A percentile compares a stretch with the other conserved stretches of the same genome.
These are phyloP conservation scores for Neomonachus schauinslandi DNA, from an alignment of 2,113 vertebrate species.

Conservation along the genomic window DNA sequence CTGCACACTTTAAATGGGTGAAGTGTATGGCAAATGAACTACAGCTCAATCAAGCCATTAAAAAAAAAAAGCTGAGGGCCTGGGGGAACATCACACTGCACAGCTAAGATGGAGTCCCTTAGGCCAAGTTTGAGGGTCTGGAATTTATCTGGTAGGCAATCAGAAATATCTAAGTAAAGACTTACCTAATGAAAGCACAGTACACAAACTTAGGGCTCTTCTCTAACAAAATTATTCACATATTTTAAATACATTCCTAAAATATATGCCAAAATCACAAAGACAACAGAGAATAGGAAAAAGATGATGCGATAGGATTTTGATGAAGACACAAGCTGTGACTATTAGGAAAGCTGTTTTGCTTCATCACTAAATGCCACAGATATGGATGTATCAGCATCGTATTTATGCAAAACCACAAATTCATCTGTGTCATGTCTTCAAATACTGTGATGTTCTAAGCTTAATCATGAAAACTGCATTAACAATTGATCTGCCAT, in stretches of 20 bases:
- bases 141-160: background rate
- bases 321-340: constrained; percentile 76
- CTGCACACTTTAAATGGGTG: background rate
- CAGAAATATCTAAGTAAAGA: background rate
- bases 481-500: constrained; percentile 50
- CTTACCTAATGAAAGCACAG: background rate
- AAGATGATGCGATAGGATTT: constrained; percentile 52
- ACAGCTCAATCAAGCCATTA: background rate
- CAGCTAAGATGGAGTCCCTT: background rate
- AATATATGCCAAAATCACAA: constrained; percentile 59
- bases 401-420: constrained; percentile 49
- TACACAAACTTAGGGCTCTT: constrained; percentile 10
- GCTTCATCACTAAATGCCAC: constrained; percentile 60
- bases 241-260: constrained; percentile 58
- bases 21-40: background rate
- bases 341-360: constrained; percentile 63
- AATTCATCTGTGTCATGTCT: constrained; percentile 56
- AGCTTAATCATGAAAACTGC: constrained; percentile 43
- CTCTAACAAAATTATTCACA: constrained; percentile 38
- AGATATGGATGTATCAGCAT: constrained; percentile 66
- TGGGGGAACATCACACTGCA: background rate
- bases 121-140: background rate
- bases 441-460: constrained; percentile 36
- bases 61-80: background rate
- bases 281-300: constrained; percentile 56